These are phyloP conservation scores for Eugnorisma glareosa DNA, from an alignment of 2,888 invertebrate species.

Conservation along the genomic window DNA sequence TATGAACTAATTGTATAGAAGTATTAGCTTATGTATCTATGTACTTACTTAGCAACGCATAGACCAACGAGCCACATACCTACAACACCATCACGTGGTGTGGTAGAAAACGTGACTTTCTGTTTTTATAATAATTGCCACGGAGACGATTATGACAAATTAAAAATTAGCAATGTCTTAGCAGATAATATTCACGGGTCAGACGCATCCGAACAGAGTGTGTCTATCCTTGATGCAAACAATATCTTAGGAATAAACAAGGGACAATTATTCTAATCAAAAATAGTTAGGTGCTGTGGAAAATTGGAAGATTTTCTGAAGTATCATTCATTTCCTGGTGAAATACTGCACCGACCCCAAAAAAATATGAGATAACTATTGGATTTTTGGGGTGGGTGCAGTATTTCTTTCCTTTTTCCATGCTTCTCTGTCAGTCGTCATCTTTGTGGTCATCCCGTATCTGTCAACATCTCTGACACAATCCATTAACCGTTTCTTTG, in stretches of 20 bases:
- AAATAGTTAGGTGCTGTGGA: neutral
- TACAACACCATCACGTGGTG: constrained; percentile 26
- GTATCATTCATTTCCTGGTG: no score
- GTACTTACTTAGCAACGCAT: neutral
- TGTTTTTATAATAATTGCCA: no score
- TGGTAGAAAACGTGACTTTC: constrained; percentile 52
- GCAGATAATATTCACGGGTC: constrained; percentile 5
- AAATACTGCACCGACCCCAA: no score
- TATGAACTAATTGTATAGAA: constrained; percentile 4
- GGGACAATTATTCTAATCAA: neutral
- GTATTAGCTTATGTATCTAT: constrained; percentile 13
- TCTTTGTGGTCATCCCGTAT: neutral
- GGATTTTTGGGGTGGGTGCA: neutral
- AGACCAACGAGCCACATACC: constrained; percentile 2
- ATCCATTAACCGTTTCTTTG: neutral
- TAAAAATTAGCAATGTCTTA: constrained; percentile 4
- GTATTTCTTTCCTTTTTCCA: neutral
- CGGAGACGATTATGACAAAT: constrained; percentile 27
- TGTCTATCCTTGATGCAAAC: constrained; percentile 4
- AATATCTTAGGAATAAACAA: constrained; percentile 6
- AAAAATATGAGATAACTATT: no score
- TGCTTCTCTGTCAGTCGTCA: neutral
- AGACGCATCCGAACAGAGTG: neutral
- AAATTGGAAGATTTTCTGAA: neutral
- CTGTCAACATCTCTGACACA: neutral